Evolutionary conservation across 2,113 vertebrate species (phyloP).

Genomic region (Gambusia affinis): DNA sequence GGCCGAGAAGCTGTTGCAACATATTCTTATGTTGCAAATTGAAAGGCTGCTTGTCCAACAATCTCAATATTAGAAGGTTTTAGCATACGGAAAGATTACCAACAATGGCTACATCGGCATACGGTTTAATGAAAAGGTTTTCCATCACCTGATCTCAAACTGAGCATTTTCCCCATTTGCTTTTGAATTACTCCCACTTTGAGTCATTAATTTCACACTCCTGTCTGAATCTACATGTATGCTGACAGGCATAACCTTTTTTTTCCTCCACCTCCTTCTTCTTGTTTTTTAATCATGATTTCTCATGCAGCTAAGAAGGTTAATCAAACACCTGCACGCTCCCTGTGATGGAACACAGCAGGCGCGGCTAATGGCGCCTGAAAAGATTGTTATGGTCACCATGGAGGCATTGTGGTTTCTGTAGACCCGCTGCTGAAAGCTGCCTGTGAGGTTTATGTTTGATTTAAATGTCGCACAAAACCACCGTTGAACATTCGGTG

Average conservation of each 20-base stretch:
- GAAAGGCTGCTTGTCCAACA: too few relatives aligned
- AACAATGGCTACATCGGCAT: background rate
- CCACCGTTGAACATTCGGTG: background rate
- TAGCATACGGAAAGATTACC: too few relatives aligned
- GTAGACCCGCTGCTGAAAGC: background rate
- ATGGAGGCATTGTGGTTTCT: conserved; percentile 11
- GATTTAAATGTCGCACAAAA: background rate
- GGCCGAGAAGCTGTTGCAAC: too few relatives aligned
- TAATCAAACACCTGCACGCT: conserved; percentile 17
- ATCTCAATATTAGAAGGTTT: too few relatives aligned
- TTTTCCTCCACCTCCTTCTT: background rate
- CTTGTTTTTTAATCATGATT: background rate
- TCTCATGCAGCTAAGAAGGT: conserved; percentile 17
- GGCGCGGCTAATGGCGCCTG: conserved; percentile 4
- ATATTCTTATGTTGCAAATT: too few relatives aligned
- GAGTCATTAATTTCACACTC: background rate
- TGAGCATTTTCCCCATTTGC: background rate
- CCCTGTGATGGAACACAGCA: conserved; percentile 7
- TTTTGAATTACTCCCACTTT: background rate
- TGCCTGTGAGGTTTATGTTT: background rate
- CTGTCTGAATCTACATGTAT: background rate
- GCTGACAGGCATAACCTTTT: background rate
- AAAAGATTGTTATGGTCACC: conserved; percentile 7
- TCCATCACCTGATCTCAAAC: background rate
- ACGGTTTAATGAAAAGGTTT: background rate